These are phyloP conservation scores for Theodoxus fluviatilis DNA, from an alignment of 2,888 invertebrate species.

Conservation along the genomic window DNA sequence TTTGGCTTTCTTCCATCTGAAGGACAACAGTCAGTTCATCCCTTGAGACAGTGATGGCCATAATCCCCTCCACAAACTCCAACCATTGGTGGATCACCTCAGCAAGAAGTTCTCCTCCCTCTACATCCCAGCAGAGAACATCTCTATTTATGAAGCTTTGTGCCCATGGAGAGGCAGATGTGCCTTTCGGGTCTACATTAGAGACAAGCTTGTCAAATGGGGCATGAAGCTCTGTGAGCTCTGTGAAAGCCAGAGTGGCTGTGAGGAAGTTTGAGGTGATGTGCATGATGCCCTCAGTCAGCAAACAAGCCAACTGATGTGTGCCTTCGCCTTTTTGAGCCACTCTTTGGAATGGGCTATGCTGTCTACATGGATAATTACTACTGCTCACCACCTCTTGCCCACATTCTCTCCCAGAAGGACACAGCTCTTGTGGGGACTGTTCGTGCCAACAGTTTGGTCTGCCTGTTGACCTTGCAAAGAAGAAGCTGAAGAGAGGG, in stretches of 20 bases:
- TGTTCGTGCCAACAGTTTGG: too few relatives aligned
- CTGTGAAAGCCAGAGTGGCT: neutral
- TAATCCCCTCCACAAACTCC: neutral
- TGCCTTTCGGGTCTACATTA: neutral
- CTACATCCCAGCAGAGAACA: neutral
- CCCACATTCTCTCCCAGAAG: neutral
- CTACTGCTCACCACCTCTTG: neutral
- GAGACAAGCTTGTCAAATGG: neutral
- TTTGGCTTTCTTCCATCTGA: neutral
- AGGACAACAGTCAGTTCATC: neutral
- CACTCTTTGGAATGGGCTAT: neutral
- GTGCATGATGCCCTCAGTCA: neutral
- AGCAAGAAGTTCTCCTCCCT: neutral
- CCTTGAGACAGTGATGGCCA: neutral
- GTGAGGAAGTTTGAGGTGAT: neutral
- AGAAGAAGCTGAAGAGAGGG: too few relatives aligned
- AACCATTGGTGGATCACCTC: neutral
- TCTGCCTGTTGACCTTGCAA: too few relatives aligned
- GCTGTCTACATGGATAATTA: neutral
- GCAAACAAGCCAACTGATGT: slow-evolving; percentile 1
- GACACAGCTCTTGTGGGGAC: neutral
- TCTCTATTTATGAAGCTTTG: neutral
- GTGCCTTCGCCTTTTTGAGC: neutral
- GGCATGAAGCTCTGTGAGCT: neutral
- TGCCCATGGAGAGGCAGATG: neutral